phyloP scores from a whole-genome alignment of 2,888 invertebrate species.

The Patella caerulea region DNA sequence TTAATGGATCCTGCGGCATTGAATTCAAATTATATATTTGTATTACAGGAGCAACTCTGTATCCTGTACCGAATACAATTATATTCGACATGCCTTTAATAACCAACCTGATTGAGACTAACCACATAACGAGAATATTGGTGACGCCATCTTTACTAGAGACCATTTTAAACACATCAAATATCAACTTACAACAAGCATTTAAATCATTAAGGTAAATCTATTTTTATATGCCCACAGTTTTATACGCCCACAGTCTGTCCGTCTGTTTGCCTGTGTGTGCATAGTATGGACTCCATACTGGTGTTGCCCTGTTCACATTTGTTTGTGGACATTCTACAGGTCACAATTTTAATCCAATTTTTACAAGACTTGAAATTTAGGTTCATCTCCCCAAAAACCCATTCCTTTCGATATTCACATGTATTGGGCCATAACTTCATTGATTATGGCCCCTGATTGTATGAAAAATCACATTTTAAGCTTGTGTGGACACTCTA shows the following conservation, averaged over 20 bases:
- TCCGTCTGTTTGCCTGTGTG: too few species aligned
- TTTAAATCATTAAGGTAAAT: slow-evolving; percentile 58
- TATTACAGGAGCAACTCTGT: slow-evolving; percentile 65
- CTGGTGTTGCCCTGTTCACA: too few species aligned
- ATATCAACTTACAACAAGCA: slow-evolving; percentile 42
- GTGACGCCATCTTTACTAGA: slow-evolving; percentile 72
- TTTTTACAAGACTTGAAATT: too few species aligned
- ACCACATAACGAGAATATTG: slow-evolving; percentile 70
- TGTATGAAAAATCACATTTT: too few species aligned
- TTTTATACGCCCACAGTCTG: too few species aligned
- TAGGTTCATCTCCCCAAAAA: too few species aligned
- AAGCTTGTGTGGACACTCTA: too few species aligned
- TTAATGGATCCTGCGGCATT: too few species aligned
- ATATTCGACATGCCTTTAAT: slow-evolving; percentile 70
- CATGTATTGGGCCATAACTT: too few species aligned
- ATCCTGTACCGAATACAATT: slow-evolving; percentile 70
- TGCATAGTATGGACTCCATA: too few species aligned
- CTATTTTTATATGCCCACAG: neutral
- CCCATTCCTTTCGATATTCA: too few species aligned
- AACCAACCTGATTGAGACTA: slow-evolving; percentile 62
- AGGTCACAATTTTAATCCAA: neutral
- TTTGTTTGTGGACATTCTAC: neutral
- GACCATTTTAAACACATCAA: slow-evolving; percentile 66
- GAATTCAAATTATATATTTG: neutral
- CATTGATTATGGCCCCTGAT: too few species aligned